These are phyloP conservation scores for Stictocephala bisonia DNA, from an alignment of 2,888 invertebrate genomes.

Conservation along the genomic window DNA sequence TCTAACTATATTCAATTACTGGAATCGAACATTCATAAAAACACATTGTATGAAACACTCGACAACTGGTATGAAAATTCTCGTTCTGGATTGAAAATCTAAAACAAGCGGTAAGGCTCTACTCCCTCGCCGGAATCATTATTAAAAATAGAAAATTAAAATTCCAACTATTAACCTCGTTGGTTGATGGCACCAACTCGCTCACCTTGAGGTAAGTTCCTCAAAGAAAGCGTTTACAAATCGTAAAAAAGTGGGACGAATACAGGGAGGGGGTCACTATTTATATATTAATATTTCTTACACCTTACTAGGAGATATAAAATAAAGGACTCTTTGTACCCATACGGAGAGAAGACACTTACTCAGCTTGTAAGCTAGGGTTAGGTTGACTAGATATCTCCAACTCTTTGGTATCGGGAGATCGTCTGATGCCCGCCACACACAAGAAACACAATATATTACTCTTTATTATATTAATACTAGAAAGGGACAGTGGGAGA, in stretches of 20 bases:
- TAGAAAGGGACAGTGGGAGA: conserved; percentile 23
- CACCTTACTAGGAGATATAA: conserved; percentile 49
- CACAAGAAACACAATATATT: conserved; percentile 44
- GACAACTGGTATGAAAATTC: conserved; percentile 53
- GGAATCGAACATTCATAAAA: conserved; percentile 45
- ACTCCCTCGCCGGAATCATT: conserved; percentile 51
- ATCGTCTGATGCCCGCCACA: conserved; percentile 51
- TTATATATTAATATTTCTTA: conserved; percentile 50
- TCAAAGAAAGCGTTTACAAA: conserved; percentile 49
- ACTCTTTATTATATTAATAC: conserved; percentile 3
- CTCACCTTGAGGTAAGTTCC: conserved; percentile 38
- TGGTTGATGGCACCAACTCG: conserved; percentile 38
- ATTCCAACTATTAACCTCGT: conserved; percentile 40
- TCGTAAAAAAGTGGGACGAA: conserved; percentile 48
- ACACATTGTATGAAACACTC: conserved; percentile 43
- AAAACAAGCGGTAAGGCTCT: conserved; percentile 55
- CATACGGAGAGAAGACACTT: conserved; percentile 49
- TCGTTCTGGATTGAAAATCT: conserved; percentile 53
- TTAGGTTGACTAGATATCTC: conserved; percentile 45
- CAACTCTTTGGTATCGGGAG: conserved; percentile 59
- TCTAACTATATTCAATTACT: conserved; percentile 47
- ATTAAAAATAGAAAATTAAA: conserved; percentile 49
- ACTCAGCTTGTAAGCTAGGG: conserved; percentile 44
- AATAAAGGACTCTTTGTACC: conserved; percentile 51
- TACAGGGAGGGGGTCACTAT: conserved; percentile 46